Evolutionary conservation across 1,140 invertebrate genomes (phyloP), one percentile per base, ranked within the genome.

Genomic region (Vanessa atalanta): DNA sequence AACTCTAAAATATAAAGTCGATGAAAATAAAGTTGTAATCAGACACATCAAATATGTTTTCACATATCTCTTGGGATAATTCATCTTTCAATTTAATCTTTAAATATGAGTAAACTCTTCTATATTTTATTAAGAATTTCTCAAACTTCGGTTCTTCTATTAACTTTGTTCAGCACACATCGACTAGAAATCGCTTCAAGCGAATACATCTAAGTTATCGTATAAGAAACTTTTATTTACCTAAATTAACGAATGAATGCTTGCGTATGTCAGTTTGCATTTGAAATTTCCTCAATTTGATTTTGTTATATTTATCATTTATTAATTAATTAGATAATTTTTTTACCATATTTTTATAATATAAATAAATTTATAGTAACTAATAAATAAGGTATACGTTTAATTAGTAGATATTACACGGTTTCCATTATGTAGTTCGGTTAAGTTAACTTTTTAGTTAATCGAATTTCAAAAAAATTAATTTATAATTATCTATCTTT

Each of bases 61-160:
- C 15, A 9, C n/a, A 20, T 57, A 60, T 68, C 53, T 61, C 57
- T 67, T 37, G 50, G 67, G 31, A 68, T 72, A 72, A 77, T 79
- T 77, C 75, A 79, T 78, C 77, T 31, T 61, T 61, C 26, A 61
- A 61, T 61, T 61, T 26, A 37, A 61, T 37, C 79, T 79, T 83
- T 77, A 80, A 83, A 80, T 84, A 82, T 61, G n/a, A 51, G 48
- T 76, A 87, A 87, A 87, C 80, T 87, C 85, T 82, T 68, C 75
- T 88, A 86, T 83, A 85, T 87, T 86, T 87, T 85, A 88, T 86
- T 85, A 86, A 85, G 83, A 86, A 87, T 85, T 84, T 84, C 80
- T 82, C 82, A 83, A 88, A 85, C 79, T 88, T 82, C 80, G 81
- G 77, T 87, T 83, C 79, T 85, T 81, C 83, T 83, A 79, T 81